phyloP scores from a whole-genome alignment of 2,797 vertebrate genomes.

The Eulemur coronatus region DNA sequence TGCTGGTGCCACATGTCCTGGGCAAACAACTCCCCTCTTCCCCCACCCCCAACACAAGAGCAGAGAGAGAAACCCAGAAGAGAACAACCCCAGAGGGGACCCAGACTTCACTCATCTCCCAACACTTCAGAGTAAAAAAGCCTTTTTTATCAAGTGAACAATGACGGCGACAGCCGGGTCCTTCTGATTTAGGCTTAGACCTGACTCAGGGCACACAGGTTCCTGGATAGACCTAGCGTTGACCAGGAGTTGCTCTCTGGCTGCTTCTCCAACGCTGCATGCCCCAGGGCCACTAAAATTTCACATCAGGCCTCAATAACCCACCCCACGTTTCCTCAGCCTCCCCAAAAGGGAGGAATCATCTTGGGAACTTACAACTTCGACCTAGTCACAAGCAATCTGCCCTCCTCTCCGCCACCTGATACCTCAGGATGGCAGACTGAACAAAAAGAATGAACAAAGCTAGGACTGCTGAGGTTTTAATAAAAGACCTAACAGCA shows the following conservation, averaged over 20 bases:
- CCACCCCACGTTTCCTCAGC: not conserved
- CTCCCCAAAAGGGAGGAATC: not conserved
- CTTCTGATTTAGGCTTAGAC: not conserved
- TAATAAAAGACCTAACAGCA: not conserved
- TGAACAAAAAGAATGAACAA: slow-evolving; percentile 50
- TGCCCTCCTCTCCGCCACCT: slow-evolving; percentile 41
- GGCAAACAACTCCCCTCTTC: not conserved
- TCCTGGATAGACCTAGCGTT: not conserved
- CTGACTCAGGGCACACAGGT: not conserved
- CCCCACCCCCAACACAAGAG: not conserved
- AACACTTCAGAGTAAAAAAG: not conserved
- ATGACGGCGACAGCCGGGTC: not conserved
- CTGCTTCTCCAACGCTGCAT: not conserved
- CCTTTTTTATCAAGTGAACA: not conserved
- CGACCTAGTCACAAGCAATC: not conserved
- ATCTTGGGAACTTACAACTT: not conserved
- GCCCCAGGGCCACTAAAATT: not conserved
- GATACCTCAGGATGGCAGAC: slow-evolving; percentile 20
- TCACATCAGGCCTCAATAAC: not conserved
- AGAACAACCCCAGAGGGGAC: not conserved
- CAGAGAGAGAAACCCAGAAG: not conserved
- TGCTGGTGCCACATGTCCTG: not conserved
- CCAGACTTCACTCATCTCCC: not conserved
- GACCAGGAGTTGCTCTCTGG: not conserved
- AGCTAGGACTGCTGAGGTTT: not conserved